A percentile compares a stretch with the other conserved stretches of the same genome.
Conservation (phyloP, 2,113 vertebrate genomes). For the Lampris incognitus region DNA sequence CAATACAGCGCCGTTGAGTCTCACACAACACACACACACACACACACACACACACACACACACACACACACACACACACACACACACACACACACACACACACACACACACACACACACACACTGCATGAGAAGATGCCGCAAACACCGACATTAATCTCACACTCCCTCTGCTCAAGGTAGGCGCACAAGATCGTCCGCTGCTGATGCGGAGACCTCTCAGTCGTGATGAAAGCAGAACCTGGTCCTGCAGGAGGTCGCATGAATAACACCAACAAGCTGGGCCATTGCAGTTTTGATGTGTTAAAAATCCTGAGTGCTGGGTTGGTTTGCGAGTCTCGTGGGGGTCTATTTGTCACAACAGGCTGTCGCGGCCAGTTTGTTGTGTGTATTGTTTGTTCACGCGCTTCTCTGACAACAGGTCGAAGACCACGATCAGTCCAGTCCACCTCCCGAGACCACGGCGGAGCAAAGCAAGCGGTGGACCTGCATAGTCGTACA, state of each 20-base stretch:
- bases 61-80: neutral
- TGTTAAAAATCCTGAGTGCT: no score
- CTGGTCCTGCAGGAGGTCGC: neutral
- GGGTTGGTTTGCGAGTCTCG: no score
- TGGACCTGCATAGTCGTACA: slow-evolving; percentile 1
- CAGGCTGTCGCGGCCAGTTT: neutral
- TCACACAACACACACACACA: slow-evolving; percentile 18
- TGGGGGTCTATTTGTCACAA: no score
- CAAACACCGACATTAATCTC: neutral
- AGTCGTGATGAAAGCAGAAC: slow-evolving; percentile 18
- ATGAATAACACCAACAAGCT: no score
- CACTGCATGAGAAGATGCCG: slow-evolving; percentile 2
- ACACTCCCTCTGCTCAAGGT: slow-evolving; percentile 21
- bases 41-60: slow-evolving; percentile 20
- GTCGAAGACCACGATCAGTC: slow-evolving; percentile 7
- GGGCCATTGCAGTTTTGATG: no score
- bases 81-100: neutral
- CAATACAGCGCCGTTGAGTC: slow-evolving; percentile 54
- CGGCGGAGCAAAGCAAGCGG: slow-evolving; percentile 45
- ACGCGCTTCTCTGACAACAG: slow-evolving; percentile 25
- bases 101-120: slow-evolving; percentile 1
- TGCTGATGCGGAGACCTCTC: slow-evolving; percentile 13
- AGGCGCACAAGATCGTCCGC: slow-evolving; percentile 22
- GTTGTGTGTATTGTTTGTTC: neutral
- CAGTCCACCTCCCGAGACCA: neutral